Conservation (phyloP, 1,140 invertebrate species). For the Halesus radiatus region DNA sequence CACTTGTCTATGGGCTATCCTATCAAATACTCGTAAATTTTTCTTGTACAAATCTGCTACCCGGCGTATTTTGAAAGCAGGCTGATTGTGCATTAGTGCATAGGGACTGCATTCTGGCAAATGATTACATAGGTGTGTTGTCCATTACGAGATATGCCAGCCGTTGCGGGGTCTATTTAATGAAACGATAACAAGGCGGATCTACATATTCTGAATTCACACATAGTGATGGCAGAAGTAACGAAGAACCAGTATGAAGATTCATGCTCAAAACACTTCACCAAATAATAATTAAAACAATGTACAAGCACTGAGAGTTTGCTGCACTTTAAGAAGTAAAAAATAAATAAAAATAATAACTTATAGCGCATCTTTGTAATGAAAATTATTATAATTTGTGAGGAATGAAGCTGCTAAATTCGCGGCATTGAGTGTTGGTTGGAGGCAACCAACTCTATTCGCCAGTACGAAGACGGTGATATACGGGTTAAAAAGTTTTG, state of each 20-base stretch:
- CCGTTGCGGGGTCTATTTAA: no score
- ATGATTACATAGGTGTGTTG: no score
- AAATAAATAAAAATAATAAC: background rate
- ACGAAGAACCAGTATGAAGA: background rate
- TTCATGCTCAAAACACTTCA: conserved; percentile 38
- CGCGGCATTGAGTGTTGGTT: conserved; percentile 21
- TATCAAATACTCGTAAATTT: no score
- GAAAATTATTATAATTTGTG: conserved; percentile 7
- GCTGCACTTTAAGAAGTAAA: conserved; percentile 46
- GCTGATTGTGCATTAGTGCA: no score
- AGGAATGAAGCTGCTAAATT: conserved; percentile 6
- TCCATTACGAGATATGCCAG: no score
- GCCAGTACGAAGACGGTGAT: conserved; percentile 33
- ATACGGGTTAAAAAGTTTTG: conserved; percentile 43
- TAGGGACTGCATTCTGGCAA: no score
- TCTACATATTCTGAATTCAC: no score
- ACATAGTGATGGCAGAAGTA: no score
- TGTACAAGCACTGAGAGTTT: conserved; percentile 54
- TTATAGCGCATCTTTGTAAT: conserved; percentile 36
- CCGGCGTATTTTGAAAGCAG: no score
- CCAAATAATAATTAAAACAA: conserved; percentile 39
- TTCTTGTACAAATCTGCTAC: no score
- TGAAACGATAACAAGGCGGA: no score
- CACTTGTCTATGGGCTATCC: no score
- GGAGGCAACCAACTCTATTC: background rate